phyloP scores from a whole-genome alignment of 2,113 vertebrate species.

The Barnardius zonarius region DNA sequence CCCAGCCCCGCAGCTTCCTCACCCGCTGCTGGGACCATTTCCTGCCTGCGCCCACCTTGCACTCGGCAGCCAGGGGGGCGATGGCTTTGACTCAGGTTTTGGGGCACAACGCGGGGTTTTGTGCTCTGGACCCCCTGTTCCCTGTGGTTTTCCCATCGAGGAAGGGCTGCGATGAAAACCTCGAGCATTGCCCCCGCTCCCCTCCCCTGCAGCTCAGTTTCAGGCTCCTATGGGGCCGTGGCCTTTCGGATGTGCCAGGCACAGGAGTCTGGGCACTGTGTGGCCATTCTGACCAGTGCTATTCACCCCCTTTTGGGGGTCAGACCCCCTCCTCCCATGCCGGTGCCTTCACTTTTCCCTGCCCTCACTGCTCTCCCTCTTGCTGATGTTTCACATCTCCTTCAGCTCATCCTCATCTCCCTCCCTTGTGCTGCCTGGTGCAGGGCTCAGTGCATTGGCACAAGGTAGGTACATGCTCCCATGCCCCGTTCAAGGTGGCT shows the following conservation, averaged over 20 bases:
- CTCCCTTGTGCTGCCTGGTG: background rate
- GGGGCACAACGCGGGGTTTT: accelerated
- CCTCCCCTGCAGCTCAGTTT: background rate
- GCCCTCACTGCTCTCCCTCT: background rate
- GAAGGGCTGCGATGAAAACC: background rate
- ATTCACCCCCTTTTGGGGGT: accelerated
- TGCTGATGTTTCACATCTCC: accelerated
- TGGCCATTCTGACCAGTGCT: accelerated
- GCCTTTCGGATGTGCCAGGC: accelerated
- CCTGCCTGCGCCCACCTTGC: background rate
- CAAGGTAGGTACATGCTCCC: accelerated
- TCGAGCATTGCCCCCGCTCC: accelerated
- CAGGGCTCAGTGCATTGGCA: background rate
- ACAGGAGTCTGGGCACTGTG: background rate
- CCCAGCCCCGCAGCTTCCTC: constrained; percentile 43
- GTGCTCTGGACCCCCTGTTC: accelerated
- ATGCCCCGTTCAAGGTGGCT: accelerated
- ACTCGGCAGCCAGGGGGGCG: background rate
- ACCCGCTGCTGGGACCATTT: background rate
- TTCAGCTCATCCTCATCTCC: background rate
- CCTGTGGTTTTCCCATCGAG: accelerated
- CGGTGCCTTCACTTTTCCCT: background rate
- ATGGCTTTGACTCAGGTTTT: background rate
- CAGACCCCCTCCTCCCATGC: background rate
- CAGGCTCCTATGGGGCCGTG: background rate